phyloP scores from a whole-genome alignment of 1,140 invertebrate genomes.

The Neotoxoptera formosana region DNA sequence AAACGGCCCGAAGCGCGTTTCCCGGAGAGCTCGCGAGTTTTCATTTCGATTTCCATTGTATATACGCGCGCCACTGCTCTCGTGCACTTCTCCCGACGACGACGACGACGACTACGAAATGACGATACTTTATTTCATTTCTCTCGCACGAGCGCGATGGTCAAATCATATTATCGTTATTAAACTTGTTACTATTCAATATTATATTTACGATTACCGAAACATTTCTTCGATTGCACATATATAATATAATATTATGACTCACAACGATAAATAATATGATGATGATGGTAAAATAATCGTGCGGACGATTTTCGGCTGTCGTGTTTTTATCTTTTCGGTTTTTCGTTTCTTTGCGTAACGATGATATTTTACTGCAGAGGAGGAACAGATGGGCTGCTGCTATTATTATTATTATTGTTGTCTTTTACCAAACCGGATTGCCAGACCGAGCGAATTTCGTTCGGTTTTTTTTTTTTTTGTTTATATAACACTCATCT shows the following conservation, averaged over 20 bases:
- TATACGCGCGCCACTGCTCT: no score
- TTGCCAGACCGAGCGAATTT: neutral
- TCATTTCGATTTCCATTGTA: neutral
- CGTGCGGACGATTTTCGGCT: neutral
- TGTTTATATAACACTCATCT: constrained; percentile 27
- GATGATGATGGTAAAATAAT: neutral
- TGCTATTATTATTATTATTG: neutral
- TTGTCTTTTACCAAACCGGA: constrained; percentile 13
- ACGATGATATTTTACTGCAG: neutral
- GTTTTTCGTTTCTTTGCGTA: neutral
- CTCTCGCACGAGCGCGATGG: neutral
- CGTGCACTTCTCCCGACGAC: no score
- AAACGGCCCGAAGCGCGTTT: neutral
- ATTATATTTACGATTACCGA: constrained; percentile 1
- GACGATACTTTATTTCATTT: neutral
- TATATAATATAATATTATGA: neutral
- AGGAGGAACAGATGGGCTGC: neutral
- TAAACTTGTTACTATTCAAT: neutral
- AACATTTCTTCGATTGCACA: neutral
- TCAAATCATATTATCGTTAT: neutral
- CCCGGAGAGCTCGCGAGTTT: neutral
- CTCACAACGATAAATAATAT: neutral
- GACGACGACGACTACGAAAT: no score
- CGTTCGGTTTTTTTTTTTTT: constrained; percentile 4
- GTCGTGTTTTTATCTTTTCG: neutral